These are phyloP conservation scores for Loris lydekkerianus DNA, from an alignment of 2,797 vertebrate species.

Conservation along the genomic window DNA sequence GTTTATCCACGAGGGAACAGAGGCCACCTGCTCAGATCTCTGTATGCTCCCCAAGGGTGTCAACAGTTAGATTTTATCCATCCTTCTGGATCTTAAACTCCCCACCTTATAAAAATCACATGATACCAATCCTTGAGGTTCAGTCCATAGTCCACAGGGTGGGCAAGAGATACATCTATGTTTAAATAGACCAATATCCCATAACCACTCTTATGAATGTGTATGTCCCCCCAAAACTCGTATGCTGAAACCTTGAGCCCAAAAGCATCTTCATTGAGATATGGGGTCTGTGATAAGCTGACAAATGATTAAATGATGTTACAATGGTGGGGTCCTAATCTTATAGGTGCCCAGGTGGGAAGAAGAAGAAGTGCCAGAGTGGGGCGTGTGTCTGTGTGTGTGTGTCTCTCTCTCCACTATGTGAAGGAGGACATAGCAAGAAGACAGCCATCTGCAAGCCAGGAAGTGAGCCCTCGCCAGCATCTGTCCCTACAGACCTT, in stretches of 20 bases:
- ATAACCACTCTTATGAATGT: not conserved
- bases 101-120: not conserved
- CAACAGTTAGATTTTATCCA: not conserved
- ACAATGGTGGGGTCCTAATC: not conserved
- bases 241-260: not conserved
- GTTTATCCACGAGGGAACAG: not conserved
- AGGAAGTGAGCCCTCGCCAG: not conserved
- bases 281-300: not conserved
- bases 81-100: too few species aligned
- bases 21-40: not conserved
- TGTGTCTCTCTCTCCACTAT: not conserved
- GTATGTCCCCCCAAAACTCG: not conserved
- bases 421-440: not conserved
- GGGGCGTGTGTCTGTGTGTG: too few species aligned
- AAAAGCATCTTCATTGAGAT: not conserved
- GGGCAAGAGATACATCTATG: not conserved
- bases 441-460: not conserved
- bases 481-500: not conserved
- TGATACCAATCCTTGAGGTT: not conserved
- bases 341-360: not conserved
- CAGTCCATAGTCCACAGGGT: not conserved
- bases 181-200: not conserved
- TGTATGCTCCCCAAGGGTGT: not conserved
- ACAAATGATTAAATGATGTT: not conserved
- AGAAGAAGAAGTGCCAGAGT: not conserved